Conservation (phyloP, 2,797 vertebrate genomes). For the Acrossocheilus wenchowensis region DNA sequence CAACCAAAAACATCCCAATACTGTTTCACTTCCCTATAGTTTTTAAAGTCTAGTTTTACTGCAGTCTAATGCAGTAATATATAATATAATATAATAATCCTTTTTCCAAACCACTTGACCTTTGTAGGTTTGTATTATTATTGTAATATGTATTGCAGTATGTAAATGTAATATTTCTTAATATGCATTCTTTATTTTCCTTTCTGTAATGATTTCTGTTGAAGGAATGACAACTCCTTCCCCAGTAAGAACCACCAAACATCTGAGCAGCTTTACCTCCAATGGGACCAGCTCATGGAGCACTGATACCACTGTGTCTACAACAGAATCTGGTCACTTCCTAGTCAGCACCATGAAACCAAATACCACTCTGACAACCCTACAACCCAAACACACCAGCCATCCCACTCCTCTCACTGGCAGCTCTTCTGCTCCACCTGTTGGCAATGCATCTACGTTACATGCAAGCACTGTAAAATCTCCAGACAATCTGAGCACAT, state of each 20-base stretch:
- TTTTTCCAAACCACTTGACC: background rate
- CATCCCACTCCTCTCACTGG: background rate
- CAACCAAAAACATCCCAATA: background rate
- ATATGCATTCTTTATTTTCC: background rate
- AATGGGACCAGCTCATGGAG: conserved; percentile 35
- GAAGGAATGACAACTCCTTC: background rate
- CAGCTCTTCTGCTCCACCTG: conserved; percentile 31
- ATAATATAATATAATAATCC: background rate
- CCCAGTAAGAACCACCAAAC: background rate
- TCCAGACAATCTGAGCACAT: background rate
- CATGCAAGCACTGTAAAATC: background rate
- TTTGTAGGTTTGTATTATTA: background rate
- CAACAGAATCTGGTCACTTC: conserved; percentile 1
- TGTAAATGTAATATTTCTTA: background rate
- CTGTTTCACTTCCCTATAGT: background rate
- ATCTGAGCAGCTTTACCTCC: conserved; percentile 16
- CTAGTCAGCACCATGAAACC: background rate
- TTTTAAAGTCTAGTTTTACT: background rate
- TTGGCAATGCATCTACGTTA: conserved; percentile 36
- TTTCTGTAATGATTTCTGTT: background rate
- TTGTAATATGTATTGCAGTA: no score
- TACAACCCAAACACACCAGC: background rate
- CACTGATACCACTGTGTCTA: conserved; percentile 12
- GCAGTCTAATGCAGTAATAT: background rate
- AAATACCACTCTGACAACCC: background rate